These are phyloP conservation scores for Lepus timidus DNA, from an alignment of 2,113 vertebrate species.

Conservation along the genomic window DNA sequence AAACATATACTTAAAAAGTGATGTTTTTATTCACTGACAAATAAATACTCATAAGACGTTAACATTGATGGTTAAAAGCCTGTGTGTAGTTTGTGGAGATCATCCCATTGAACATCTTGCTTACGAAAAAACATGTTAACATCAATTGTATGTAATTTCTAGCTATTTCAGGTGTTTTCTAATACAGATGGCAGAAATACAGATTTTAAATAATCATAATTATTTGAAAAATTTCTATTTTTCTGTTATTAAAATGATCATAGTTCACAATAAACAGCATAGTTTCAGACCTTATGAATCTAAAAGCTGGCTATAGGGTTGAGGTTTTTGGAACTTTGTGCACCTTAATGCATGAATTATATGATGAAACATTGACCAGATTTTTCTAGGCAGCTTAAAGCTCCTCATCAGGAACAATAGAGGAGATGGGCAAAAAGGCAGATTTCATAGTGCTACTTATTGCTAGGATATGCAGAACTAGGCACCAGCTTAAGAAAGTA, in stretches of 20 bases:
- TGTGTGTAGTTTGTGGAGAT: too few relatives aligned
- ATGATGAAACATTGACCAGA: neutral
- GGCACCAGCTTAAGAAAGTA: neutral
- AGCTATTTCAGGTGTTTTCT: slow-evolving; percentile 3
- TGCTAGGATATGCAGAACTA: slow-evolving; percentile 20
- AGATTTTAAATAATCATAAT: neutral
- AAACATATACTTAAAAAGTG: neutral
- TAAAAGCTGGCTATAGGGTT: neutral
- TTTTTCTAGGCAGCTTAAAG: slow-evolving; percentile 40
- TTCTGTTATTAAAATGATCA: neutral
- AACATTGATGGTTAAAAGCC: too few relatives aligned
- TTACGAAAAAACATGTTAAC: neutral
- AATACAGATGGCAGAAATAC: neutral
- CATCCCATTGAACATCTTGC: too few relatives aligned
- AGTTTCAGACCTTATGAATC: neutral
- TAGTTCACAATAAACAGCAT: neutral
- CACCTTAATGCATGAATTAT: neutral
- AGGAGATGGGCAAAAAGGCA: neutral
- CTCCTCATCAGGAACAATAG: neutral
- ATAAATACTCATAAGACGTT: neutral
- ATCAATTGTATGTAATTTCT: neutral
- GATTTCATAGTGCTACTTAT: neutral
- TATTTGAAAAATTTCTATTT: neutral
- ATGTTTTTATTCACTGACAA: neutral
- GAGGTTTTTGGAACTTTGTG: slow-evolving; percentile 19